Percentiles rank a stretch among this genome's conserved stretches.
Evolutionary conservation across 2,113 vertebrate species (phyloP).

Genomic region (Lophura nycthemera): DNA sequence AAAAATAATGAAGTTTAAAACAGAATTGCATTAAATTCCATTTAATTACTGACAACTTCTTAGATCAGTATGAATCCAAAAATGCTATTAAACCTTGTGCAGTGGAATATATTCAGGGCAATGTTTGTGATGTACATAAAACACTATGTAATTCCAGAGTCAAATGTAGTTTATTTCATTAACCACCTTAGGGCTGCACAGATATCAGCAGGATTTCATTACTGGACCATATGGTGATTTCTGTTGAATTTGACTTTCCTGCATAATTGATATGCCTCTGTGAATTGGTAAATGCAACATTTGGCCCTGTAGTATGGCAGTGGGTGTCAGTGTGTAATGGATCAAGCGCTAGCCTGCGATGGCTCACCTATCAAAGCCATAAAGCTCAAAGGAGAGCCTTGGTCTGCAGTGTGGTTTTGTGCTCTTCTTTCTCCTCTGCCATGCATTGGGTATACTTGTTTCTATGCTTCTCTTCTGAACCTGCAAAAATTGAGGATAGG

Average conservation of each 20-base stretch:
- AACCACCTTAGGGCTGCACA: fast-evolving
- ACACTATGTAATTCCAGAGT: background rate
- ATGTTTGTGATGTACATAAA: background rate
- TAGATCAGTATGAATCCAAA: background rate
- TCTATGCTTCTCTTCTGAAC: background rate
- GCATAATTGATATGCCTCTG: fast-evolving
- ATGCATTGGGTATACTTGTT: fast-evolving
- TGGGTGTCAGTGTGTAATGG: background rate
- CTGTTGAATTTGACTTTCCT: background rate
- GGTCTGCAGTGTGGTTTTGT: fast-evolving
- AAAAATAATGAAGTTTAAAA: background rate
- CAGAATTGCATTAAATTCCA: background rate
- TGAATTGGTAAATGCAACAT: background rate
- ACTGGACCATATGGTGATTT: background rate
- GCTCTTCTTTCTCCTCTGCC: background rate
- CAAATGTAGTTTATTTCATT: background rate
- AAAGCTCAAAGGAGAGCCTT: background rate
- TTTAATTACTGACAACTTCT: background rate
- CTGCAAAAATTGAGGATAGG: fast-evolving
- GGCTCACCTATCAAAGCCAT: background rate
- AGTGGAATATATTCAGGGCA: background rate
- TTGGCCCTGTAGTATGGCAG: background rate
- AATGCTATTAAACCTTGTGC: background rate
- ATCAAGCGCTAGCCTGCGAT: background rate
- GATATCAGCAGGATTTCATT: background rate